Evolutionary conservation across 2,113 vertebrate species (phyloP).

Genomic region (Herpailurus yagouaroundi): DNA sequence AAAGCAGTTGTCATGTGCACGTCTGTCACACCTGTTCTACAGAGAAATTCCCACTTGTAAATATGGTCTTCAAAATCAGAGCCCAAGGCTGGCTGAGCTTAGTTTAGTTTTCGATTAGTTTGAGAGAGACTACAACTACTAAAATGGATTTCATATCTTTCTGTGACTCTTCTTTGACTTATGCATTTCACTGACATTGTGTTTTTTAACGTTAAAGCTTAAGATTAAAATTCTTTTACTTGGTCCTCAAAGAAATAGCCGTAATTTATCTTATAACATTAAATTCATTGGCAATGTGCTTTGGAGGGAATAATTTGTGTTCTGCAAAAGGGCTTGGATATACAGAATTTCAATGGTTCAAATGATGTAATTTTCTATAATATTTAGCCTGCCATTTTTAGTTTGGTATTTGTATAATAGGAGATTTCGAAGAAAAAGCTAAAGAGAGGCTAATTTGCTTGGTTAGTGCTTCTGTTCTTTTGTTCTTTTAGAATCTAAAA

Average conservation of each 20-base stretch:
- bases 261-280: slow-evolving; percentile 61
- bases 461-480: slow-evolving; percentile 77
- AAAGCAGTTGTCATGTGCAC: not conserved
- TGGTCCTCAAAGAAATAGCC: slow-evolving; percentile 46
- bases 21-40: slow-evolving; percentile 31
- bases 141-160: slow-evolving; percentile 3
- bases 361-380: slow-evolving; percentile 79
- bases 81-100: not conserved
- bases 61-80: slow-evolving; percentile 28
- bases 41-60: not conserved
- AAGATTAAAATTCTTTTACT: slow-evolving; percentile 60
- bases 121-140: not conserved
- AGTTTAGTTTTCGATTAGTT: not conserved
- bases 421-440: slow-evolving; percentile 72
- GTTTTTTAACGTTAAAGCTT: slow-evolving; percentile 49
- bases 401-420: slow-evolving; percentile 70
- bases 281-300: slow-evolving; percentile 46
- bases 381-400: slow-evolving; percentile 78
- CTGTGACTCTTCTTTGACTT: slow-evolving; percentile 29
- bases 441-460: slow-evolving; percentile 75
- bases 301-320: slow-evolving; percentile 37
- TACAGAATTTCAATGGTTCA: slow-evolving; percentile 76
- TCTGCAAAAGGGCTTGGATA: slow-evolving; percentile 71
- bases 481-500: slow-evolving; percentile 81
- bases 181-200: not conserved